A percentile compares a stretch with the other conserved stretches of the same genome.
Conservation (phyloP, 2,113 vertebrate genomes). For the Zosterops japonicus region DNA sequence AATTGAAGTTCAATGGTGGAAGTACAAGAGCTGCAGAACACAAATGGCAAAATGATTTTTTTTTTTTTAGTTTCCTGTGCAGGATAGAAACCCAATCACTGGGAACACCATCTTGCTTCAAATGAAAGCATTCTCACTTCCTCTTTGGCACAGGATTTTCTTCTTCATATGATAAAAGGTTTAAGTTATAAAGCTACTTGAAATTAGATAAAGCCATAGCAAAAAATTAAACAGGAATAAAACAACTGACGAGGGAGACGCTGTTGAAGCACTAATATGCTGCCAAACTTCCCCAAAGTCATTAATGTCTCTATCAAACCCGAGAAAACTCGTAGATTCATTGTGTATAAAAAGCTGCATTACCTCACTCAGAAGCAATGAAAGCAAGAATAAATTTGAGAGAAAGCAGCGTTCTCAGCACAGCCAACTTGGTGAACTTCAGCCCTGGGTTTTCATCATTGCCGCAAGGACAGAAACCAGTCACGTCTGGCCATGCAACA, state of each 20-base stretch:
- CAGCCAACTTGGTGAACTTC: not conserved
- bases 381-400: not conserved
- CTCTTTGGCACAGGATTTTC: not conserved
- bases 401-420: not conserved
- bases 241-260: not conserved
- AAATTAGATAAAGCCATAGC: not conserved
- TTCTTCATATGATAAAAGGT: not conserved
- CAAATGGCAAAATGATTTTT: not conserved
- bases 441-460: not conserved
- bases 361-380: slow-evolving; percentile 40
- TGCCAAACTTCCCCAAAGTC: not conserved
- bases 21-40: not conserved
- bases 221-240: not conserved
- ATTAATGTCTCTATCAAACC: not conserved
- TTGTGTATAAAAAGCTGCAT: slow-evolving; percentile 20
- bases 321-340: not conserved
- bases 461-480: not conserved
- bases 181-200: not conserved
- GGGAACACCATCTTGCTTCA: not conserved
- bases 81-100: not conserved
- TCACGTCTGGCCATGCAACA: not conserved
- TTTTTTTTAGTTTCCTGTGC: not conserved
- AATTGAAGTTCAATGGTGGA: not conserved
- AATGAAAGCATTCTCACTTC: not conserved
- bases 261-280: not conserved